Evolutionary conservation across 2,113 vertebrate genomes (phyloP), one percentile per base, ranked within the genome.

Genomic region (Oreocharis arfaki): DNA sequence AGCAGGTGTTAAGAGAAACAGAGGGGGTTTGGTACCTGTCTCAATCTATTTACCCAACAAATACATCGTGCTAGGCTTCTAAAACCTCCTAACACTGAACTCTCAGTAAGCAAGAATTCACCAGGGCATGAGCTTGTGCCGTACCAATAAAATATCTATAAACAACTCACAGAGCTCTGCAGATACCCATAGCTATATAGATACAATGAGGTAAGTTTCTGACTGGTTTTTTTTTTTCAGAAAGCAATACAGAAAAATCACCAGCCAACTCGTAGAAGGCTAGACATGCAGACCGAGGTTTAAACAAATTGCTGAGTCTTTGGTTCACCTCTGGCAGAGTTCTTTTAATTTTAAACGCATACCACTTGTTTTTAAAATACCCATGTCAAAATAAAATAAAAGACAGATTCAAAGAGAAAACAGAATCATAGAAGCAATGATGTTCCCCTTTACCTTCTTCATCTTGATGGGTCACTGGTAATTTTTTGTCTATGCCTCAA

Each of bases 361-460:
- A 21, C 7, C 26, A 28, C 12, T 60, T 81, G 12, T 60, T 67
- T 73, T 44, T 37, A n/a, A 59, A 79, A 64, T 41, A 20, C 10
- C 6, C 30, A n/a, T 0, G 0, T 44, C 19, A 78, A 84, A 50
- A 37, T 28, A 56, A 47, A 56, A 56, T 8, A 19, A 24, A 37
- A 63, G 30, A 35, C 8, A 70, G 74, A 80, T 57, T 80, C 5
- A 44, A 37, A 64, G 44, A 33, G 20, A 46, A 85, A 82, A 67
- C 5, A 30, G 33, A 44, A 39, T 22, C 13, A 60, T 0, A 75
- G 35, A 67, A 76, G 11, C 53, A 82, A 55, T 50, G 26, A 76
- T 32, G 39, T 33, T 92, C 12, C 28, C 32, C 21, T 56, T 94
- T 95, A 95, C 77, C 49, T 93, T 79, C 41, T 35, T 46, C 32